These are phyloP conservation scores for Autographa pulchrina DNA, from an alignment of 2,888 invertebrate species.

Conservation along the genomic window DNA sequence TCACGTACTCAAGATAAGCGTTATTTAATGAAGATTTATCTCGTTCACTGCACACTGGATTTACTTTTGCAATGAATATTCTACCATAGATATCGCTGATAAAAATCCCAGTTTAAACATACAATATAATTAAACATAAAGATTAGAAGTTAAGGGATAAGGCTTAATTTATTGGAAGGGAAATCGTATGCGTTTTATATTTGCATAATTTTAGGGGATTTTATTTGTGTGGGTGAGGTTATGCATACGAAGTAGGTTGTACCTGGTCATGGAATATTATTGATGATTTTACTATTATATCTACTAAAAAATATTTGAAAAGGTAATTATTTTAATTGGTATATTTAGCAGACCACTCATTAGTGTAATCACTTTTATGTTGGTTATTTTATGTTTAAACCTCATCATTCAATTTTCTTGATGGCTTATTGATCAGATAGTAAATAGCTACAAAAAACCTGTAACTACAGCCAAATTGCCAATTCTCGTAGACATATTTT, in stretches of 20 bases:
- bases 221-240: background rate
- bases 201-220: conserved; percentile 16
- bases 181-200: conserved; percentile 2
- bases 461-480: no score
- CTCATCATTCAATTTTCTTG: no score
- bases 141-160: conserved; percentile 16
- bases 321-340: background rate
- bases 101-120: conserved; percentile 64
- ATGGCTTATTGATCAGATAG: no score
- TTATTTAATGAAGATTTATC: conserved; percentile 77
- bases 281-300: background rate
- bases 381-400: no score
- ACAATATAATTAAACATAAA: conserved; percentile 56
- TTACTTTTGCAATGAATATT: conserved; percentile 73
- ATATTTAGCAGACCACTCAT: no score
- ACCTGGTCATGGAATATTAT: background rate
- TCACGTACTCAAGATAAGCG: conserved; percentile 68
- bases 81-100: conserved; percentile 61
- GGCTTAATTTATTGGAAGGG: conserved; percentile 19
- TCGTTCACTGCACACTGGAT: conserved; percentile 67
- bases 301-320: background rate
- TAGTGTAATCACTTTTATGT: no score
- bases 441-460: no score
- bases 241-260: conserved; percentile 1
- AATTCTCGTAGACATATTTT: no score